Percentiles rank a stretch among this genome's conserved stretches.
These are phyloP conservation scores for Zaprionus inermis DNA, from an alignment of 1,140 invertebrate genomes.

Conservation along the genomic window DNA sequence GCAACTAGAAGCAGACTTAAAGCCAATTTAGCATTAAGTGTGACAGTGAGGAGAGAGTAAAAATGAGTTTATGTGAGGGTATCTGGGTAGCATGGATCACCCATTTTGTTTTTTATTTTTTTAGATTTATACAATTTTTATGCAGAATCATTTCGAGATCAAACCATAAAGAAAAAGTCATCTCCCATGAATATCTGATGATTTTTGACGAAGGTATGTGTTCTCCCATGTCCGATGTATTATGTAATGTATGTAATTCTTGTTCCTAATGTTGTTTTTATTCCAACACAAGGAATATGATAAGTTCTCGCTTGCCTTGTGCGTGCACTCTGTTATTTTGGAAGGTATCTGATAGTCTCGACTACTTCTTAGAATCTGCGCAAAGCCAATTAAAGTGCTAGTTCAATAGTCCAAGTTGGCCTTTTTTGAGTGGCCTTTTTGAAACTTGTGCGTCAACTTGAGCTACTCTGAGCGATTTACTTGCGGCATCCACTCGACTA, in stretches of 20 bases:
- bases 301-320: no score
- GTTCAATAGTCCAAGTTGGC: slow-evolving; percentile 8
- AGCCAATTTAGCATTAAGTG: not conserved
- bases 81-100: no score
- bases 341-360: not conserved
- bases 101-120: no score
- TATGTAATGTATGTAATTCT: no score
- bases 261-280: no score
- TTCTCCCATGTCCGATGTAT: no score
- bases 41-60: not conserved
- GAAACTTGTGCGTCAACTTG: slow-evolving; percentile 51
- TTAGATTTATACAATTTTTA: no score
- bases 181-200: not conserved
- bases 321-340: not conserved
- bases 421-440: slow-evolving; percentile 12
- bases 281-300: no score
- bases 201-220: no score
- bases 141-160: no score
- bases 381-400: slow-evolving; percentile 15
- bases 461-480: slow-evolving; percentile 58
- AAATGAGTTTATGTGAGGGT: no score
- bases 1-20: not conserved
- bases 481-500: slow-evolving; percentile 36
- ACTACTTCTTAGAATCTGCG: not conserved
- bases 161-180: no score